These are phyloP conservation scores for Corapipo altera DNA, from an alignment of 2,113 vertebrate species.

Conservation along the genomic window DNA sequence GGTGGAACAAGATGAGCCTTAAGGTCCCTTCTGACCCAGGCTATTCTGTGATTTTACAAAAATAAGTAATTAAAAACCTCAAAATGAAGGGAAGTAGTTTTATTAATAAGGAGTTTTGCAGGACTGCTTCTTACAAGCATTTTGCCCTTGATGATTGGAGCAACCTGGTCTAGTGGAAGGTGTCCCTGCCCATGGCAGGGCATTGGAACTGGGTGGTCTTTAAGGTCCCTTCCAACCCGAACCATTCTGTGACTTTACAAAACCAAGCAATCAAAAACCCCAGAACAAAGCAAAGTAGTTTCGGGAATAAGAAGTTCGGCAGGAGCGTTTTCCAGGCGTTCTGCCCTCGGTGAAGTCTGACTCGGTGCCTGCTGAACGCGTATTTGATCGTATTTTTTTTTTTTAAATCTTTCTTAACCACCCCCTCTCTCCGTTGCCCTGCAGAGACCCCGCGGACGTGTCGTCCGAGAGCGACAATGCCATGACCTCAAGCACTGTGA, in stretches of 20 bases:
- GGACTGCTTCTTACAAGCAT: neutral
- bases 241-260: neutral
- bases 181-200: neutral
- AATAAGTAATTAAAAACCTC: neutral
- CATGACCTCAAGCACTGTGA: slow-evolving; percentile 95
- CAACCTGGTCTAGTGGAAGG: neutral
- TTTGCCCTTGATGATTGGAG: neutral
- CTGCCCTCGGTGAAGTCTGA: neutral
- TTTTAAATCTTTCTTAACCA: neutral
- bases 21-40: neutral
- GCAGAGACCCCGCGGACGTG: slow-evolving; percentile 88
- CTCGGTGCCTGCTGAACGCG: accelerated
- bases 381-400: neutral
- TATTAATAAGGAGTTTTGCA: neutral
- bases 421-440: neutral
- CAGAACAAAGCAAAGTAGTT: neutral
- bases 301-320: neutral
- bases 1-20: neutral
- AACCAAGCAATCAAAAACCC: neutral
- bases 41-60: neutral
- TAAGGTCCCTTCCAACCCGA: neutral
- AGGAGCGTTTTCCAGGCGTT: neutral
- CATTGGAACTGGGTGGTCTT: neutral
- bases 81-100: neutral
- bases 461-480: slow-evolving; percentile 85